phyloP scores from a whole-genome alignment of 2,797 vertebrate genomes.

The Poecilia wingei region DNA sequence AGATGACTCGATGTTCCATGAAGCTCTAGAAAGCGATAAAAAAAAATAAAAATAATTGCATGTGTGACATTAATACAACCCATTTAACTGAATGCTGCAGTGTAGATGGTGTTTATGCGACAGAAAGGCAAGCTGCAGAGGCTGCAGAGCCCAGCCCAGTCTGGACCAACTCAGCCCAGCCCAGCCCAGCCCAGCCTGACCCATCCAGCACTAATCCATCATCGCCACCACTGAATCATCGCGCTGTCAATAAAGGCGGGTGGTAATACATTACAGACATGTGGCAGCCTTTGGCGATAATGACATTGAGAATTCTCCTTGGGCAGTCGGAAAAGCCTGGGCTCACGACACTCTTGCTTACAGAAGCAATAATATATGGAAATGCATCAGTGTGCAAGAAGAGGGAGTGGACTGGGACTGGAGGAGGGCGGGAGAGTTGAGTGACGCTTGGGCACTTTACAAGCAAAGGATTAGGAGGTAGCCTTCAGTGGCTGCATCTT shows the following conservation, averaged over 20 bases:
- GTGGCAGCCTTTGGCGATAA: slow-evolving; percentile 82
- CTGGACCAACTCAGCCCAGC: slow-evolving; percentile 40
- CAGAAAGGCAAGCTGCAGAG: slow-evolving; percentile 70
- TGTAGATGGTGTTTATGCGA: slow-evolving; percentile 68
- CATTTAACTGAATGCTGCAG: slow-evolving; percentile 59
- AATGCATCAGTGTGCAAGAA: slow-evolving; percentile 66
- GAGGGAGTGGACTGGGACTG: slow-evolving; percentile 35
- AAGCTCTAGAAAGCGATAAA: slow-evolving; percentile 65
- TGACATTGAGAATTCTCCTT: slow-evolving; percentile 84
- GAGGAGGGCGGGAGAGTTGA: slow-evolving; percentile 21
- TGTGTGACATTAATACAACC: slow-evolving; percentile 69
- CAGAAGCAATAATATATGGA: slow-evolving; percentile 81
- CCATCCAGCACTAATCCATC: slow-evolving; percentile 75
- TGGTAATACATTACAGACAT: slow-evolving; percentile 83
- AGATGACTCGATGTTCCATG: slow-evolving; percentile 55
- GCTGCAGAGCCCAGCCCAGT: slow-evolving; percentile 66
- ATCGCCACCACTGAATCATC: slow-evolving; percentile 83
- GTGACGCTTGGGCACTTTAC: slow-evolving; percentile 22
- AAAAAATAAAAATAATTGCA: slow-evolving; percentile 39
- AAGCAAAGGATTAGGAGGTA: slow-evolving; percentile 35
- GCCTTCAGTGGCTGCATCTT: slow-evolving; percentile 41
- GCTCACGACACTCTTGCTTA: slow-evolving; percentile 78
- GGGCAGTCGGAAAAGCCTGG: slow-evolving; percentile 73
- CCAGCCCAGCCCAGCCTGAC: slow-evolving; percentile 59
- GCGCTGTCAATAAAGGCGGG: slow-evolving; percentile 80